Percentiles rank a stretch among this genome's conserved stretches.
Conservation (phyloP, 2,888 invertebrate genomes). For the Meganola albula region DNA sequence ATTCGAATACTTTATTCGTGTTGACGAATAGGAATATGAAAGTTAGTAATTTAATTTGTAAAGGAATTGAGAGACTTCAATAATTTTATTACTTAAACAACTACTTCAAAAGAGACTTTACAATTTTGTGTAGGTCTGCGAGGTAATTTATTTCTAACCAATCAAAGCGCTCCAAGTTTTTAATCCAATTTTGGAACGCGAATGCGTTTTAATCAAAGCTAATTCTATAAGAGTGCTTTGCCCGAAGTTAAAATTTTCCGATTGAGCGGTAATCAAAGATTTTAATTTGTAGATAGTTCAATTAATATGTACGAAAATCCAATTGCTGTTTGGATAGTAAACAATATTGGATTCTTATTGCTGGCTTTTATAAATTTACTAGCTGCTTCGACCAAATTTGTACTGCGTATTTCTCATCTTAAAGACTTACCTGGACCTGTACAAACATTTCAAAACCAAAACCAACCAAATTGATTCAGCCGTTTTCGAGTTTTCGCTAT, state of each 20-base stretch:
- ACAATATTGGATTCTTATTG: neutral
- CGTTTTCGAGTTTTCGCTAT: no score
- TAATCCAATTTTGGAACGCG: slow-evolving; percentile 21
- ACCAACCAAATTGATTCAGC: no score
- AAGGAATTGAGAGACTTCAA: slow-evolving; percentile 23
- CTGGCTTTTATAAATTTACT: slow-evolving; percentile 1
- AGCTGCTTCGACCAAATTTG: no score
- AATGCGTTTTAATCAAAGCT: slow-evolving; percentile 29
- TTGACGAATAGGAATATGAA: slow-evolving; percentile 17
- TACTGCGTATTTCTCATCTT: no score
- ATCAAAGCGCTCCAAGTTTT: slow-evolving; percentile 23
- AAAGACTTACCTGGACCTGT: no score
- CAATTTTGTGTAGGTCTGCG: slow-evolving; percentile 8
- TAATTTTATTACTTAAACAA: slow-evolving; percentile 29
- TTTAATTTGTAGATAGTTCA: slow-evolving; percentile 7
- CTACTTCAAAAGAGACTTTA: slow-evolving; percentile 20
- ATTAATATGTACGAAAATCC: neutral
- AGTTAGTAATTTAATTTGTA: slow-evolving; percentile 19
- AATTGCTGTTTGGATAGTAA: neutral
- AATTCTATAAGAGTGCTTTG: slow-evolving; percentile 12
- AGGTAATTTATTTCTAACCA: slow-evolving; percentile 23
- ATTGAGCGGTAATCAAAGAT: slow-evolving; percentile 1
- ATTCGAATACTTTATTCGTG: neutral
- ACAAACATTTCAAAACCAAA: no score
- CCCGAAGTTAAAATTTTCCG: no score